Conservation (phyloP, 37 sponge, comb jelly and placozoan species). For the Bolinopsis microptera region DNA sequence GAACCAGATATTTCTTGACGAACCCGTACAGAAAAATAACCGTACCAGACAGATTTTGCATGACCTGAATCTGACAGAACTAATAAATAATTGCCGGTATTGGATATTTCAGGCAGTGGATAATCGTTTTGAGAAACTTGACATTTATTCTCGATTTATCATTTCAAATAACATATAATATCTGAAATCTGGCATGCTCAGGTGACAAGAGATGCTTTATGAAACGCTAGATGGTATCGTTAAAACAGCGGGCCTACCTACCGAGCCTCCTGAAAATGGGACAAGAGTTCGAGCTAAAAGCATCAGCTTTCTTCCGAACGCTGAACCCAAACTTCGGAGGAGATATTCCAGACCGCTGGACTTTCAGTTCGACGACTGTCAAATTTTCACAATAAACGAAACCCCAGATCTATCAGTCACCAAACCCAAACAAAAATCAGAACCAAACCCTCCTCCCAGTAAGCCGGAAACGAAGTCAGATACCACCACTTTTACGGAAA, state of each 20-base stretch:
- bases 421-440: background rate
- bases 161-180: too few relatives aligned
- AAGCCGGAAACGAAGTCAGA: background rate
- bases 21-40: too few relatives aligned
- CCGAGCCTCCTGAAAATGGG: background rate
- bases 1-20: too few relatives aligned
- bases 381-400: slow-evolving; percentile 5
- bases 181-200: too few relatives aligned
- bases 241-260: background rate
- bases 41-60: too few relatives aligned
- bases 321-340: background rate
- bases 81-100: too few relatives aligned
- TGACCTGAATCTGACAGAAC: too few relatives aligned
- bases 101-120: too few relatives aligned
- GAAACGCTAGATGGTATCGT: background rate
- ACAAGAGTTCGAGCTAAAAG: background rate
- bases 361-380: background rate
- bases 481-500: background rate
- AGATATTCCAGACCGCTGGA: background rate
- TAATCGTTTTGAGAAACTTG: too few relatives aligned
- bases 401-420: background rate
- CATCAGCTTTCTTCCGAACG: background rate
- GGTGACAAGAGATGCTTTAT: background rate
- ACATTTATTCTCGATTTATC: too few relatives aligned
- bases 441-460: background rate